A percentile compares a stretch with the other conserved stretches of the same genome.
phyloP scores from a whole-genome alignment of 2,113 vertebrate genomes.

The Emberiza fucata region DNA sequence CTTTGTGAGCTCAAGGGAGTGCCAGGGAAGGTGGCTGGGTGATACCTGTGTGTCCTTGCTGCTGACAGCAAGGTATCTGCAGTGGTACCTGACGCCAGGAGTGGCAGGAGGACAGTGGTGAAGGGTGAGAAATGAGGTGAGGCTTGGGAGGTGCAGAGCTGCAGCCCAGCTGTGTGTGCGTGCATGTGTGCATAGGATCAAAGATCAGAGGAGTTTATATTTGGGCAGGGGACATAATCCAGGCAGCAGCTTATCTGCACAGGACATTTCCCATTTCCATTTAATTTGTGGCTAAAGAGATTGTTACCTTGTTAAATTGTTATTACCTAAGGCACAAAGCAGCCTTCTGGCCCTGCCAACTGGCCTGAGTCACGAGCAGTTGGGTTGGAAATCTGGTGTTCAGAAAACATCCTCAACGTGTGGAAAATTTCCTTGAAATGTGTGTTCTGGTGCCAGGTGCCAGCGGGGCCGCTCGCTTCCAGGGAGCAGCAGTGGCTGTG shows the following conservation, averaged over 20 bases:
- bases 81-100: background rate
- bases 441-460: constrained; percentile 39
- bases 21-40: background rate
- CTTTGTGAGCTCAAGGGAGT: background rate
- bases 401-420: constrained; percentile 7
- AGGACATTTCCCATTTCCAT: constrained; percentile 56
- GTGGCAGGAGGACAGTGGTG: background rate
- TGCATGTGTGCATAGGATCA: background rate
- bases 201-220: constrained; percentile 49
- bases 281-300: constrained; percentile 63
- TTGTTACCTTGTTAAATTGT: constrained; percentile 61
- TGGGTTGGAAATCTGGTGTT: constrained; percentile 32
- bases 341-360: constrained; percentile 57
- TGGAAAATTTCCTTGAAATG: constrained; percentile 43
- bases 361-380: constrained; percentile 35
- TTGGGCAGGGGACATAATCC: constrained; percentile 44
- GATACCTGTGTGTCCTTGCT: background rate
- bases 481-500: background rate
- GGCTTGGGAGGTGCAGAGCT: background rate
- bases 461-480: background rate
- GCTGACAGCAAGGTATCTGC: background rate
- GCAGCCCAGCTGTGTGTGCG: background rate
- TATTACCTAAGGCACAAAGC: constrained; percentile 59
- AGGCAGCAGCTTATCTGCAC: constrained; percentile 58
- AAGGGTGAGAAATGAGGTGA: background rate